Evolutionary conservation across 1,140 invertebrate genomes (phyloP).

Genomic region (Calliphora vicina): DNA sequence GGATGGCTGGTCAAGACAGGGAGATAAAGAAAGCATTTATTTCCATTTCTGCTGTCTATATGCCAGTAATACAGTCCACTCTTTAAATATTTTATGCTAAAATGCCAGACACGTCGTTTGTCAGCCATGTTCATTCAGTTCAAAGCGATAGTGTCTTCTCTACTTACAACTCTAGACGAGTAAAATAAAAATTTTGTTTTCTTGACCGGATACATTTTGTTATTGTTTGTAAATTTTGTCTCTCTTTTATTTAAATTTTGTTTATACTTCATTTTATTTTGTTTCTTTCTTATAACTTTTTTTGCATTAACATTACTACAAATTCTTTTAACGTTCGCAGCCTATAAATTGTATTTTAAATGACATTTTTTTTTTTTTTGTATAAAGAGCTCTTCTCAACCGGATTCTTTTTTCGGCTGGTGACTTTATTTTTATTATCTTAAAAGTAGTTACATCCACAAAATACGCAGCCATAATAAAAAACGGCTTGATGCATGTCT

Average conservation of each 20-base stretch:
- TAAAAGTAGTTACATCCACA: neutral
- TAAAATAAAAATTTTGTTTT: neutral
- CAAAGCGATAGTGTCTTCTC: neutral
- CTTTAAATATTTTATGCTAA: too few relatives aligned
- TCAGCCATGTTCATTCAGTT: neutral
- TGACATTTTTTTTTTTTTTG: neutral
- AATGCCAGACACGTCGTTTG: neutral
- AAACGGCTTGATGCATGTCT: neutral
- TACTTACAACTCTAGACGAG: too few relatives aligned
- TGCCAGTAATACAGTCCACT: too few relatives aligned
- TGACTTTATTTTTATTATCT: neutral
- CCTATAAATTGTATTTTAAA: neutral
- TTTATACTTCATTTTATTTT: neutral
- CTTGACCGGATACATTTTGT: conserved; percentile 9
- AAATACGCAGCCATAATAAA: neutral
- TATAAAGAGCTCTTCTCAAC: neutral
- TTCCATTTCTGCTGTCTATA: too few relatives aligned
- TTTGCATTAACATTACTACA: neutral
- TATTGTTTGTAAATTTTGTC: neutral
- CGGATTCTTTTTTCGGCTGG: neutral
- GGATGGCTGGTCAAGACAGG: too few relatives aligned
- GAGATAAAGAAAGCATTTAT: too few relatives aligned
- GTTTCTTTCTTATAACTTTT: neutral
- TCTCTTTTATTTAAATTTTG: neutral
- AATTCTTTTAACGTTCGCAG: neutral